Conservation (phyloP, 2,113 vertebrate genomes). For the Calidris pygmaea region DNA sequence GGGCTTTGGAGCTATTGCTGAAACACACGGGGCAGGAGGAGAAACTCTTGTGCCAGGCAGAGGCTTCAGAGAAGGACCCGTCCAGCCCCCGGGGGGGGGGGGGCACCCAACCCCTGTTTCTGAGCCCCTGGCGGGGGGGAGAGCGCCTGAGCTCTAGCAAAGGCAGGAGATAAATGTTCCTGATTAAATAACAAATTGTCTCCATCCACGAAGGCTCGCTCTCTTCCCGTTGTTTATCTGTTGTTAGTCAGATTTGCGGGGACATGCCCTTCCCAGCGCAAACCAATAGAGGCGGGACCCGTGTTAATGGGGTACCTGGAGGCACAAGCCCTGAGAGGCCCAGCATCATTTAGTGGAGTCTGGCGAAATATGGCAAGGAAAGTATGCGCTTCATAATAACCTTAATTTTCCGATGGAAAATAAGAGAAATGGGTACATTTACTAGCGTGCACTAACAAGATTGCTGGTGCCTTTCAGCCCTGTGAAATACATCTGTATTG, state of each 20-base stretch:
- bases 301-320: background rate
- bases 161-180: background rate
- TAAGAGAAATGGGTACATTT: background rate
- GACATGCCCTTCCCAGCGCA: background rate
- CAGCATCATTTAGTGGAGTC: background rate
- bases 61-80: background rate
- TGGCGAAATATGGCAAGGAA: background rate
- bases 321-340: background rate
- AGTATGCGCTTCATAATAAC: background rate
- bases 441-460: constrained; percentile 26
- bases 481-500: constrained; percentile 1
- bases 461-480: background rate
- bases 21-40: accelerated
- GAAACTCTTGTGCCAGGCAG: background rate
- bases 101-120: background rate
- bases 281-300: background rate
- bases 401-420: constrained; percentile 46
- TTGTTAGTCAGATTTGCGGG: background rate
- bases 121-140: background rate
- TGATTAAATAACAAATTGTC: constrained; percentile 35
- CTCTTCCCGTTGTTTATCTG: constrained; percentile 18
- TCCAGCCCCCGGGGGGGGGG: background rate
- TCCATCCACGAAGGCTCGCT: background rate
- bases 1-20: background rate
- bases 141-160: background rate